Evolutionary conservation across 30 jellyfish, hydroid and myxozoan species (phyloP).

Genomic region (Cassiopea andromeda): DNA sequence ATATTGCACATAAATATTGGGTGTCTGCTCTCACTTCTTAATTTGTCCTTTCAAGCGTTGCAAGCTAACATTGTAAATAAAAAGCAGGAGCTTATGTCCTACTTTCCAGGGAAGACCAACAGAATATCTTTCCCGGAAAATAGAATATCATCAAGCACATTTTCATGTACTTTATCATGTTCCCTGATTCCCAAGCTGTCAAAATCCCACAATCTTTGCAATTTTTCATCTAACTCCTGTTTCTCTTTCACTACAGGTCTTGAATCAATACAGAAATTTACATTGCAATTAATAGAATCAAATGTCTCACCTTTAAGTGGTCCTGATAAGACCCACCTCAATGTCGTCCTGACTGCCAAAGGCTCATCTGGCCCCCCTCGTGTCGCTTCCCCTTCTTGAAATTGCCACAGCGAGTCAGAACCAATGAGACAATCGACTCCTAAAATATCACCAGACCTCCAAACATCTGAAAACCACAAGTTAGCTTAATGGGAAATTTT

Average conservation of each 20-base stretch:
- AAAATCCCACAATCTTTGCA: conserved; percentile 59
- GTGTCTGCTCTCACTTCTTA: conserved; percentile 42
- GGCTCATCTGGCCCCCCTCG: conserved; percentile 73
- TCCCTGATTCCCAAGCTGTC: conserved; percentile 61
- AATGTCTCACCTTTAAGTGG: conserved; percentile 59
- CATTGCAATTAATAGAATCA: conserved; percentile 18
- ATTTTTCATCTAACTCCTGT: neutral
- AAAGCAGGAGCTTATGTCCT: conserved; percentile 63
- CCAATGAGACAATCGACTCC: conserved; percentile 42
- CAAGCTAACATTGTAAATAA: conserved; percentile 13
- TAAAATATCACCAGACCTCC: conserved; percentile 18
- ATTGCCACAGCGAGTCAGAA: conserved; percentile 47
- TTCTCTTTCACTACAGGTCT: neutral
- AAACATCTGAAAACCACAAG: conserved; percentile 51
- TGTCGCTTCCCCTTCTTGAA: conserved; percentile 51
- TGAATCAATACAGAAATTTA: conserved; percentile 27
- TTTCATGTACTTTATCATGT: conserved; percentile 51
- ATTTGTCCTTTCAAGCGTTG: conserved; percentile 49
- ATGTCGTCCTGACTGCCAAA: conserved; percentile 50
- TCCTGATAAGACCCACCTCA: conserved; percentile 64
- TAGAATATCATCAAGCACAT: conserved; percentile 32
- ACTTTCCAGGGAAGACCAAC: conserved; percentile 73
- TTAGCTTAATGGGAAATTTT: too few species aligned
- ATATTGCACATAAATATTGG: conserved; percentile 43
- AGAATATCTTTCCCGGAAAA: conserved; percentile 66